Conservation (phyloP, 2,888 invertebrate genomes). For the Poecilus cupreus region DNA sequence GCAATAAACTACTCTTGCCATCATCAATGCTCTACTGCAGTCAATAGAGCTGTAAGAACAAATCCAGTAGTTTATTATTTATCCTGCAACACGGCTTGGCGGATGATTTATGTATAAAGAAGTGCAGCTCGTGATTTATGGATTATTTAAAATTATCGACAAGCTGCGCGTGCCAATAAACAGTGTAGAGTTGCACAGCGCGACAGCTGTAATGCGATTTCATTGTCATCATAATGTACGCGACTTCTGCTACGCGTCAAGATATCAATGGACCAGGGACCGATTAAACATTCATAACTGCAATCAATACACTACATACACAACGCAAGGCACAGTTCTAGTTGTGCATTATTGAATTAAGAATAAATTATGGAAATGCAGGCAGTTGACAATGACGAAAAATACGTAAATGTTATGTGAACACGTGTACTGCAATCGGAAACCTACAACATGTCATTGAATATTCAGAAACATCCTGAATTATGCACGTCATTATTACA, state of each 20-base stretch:
- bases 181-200: conserved; percentile 5
- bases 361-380: conserved; percentile 23
- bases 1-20: background rate
- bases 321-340: background rate
- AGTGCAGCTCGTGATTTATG: background rate
- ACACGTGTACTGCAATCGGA: too few species aligned
- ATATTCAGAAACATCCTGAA: too few species aligned
- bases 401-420: background rate
- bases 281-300: conserved; percentile 9
- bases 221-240: conserved; percentile 38
- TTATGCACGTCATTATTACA: too few species aligned
- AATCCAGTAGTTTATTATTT: background rate
- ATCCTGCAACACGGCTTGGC: too few species aligned
- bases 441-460: too few species aligned
- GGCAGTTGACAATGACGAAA: background rate
- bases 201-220: conserved; percentile 40
- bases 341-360: conserved; percentile 19
- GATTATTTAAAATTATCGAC: conserved; percentile 13
- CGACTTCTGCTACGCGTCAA: conserved; percentile 41
- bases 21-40: too few species aligned
- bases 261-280: conserved; percentile 37
- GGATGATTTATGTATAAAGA: conserved; percentile 15
- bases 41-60: too few species aligned
- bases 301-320: conserved; percentile 16
- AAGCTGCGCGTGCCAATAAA: conserved; percentile 21